phyloP scores from a whole-genome alignment of 2,113 vertebrate genomes.

The Brachypteracias leptosomus region DNA sequence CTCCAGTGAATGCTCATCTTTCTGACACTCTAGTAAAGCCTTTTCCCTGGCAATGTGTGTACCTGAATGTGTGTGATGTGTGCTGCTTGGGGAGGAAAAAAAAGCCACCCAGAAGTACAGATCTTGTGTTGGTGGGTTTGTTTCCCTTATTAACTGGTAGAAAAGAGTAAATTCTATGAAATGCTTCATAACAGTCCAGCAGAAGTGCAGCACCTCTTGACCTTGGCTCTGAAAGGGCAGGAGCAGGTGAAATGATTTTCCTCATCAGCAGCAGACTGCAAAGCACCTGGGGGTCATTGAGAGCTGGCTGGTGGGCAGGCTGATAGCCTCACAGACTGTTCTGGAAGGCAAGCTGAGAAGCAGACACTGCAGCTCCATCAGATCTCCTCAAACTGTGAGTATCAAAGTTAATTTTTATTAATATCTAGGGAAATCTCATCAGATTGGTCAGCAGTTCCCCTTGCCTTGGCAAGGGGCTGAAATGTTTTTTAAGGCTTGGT shows the following conservation, averaged over 20 bases:
- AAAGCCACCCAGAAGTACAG: neutral
- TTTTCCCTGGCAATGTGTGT: neutral
- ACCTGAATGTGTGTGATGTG: neutral
- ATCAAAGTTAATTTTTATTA: neutral
- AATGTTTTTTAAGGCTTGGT: neutral
- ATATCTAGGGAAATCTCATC: neutral
- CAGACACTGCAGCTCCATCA: neutral
- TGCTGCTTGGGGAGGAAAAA: neutral
- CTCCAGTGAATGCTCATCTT: neutral
- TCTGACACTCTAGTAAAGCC: neutral
- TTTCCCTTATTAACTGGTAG: neutral
- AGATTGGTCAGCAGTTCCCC: neutral
- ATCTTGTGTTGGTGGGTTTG: neutral
- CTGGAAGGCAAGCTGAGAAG: neutral
- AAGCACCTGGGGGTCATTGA: neutral
- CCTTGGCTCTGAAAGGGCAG: neutral
- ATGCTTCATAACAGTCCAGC: neutral
- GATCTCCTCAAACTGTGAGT: neutral
- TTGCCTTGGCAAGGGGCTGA: neutral
- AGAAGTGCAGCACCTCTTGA: neutral
- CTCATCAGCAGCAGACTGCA: neutral
- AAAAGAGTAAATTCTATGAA: neutral
- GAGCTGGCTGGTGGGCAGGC: fast-evolving
- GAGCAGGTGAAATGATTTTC: neutral
- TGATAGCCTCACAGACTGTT: fast-evolving